Evolutionary conservation across 2,113 vertebrate genomes (phyloP).

Genomic region (Apteryx mantelli): DNA sequence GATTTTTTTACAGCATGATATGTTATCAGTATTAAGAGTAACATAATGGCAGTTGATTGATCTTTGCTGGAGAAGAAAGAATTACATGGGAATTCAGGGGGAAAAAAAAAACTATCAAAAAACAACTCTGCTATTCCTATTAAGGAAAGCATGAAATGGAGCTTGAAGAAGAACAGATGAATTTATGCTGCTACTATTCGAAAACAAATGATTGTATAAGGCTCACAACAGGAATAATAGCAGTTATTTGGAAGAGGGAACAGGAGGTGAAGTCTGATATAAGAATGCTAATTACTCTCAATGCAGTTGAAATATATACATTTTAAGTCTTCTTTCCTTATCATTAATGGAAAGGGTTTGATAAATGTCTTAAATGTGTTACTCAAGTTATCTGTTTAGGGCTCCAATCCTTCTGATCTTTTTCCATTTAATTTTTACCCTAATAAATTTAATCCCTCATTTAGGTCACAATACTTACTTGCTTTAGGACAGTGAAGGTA

Average conservation of each 20-base stretch:
- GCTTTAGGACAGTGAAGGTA: background rate
- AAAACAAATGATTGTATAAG: background rate
- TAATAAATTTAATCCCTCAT: background rate
- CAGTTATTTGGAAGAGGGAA: conserved; percentile 13
- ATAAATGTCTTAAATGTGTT: background rate
- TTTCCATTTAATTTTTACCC: background rate
- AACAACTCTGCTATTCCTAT: background rate
- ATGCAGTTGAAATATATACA: background rate
- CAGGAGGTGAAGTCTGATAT: background rate
- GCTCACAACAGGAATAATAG: conserved; percentile 9
- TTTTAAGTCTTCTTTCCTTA: background rate
- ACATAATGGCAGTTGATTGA: background rate
- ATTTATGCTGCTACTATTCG: background rate
- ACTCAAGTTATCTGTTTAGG: background rate
- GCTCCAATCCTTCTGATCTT: background rate
- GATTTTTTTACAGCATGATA: background rate
- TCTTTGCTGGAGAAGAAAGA: conserved; percentile 3
- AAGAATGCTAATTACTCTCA: conserved; percentile 7
- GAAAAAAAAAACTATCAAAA: background rate
- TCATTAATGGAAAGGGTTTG: background rate
- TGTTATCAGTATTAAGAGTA: background rate
- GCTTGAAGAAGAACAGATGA: background rate
- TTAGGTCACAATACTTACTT: background rate
- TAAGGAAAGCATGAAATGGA: background rate
- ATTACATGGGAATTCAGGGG: background rate